Base-by-base conservation (phyloP, 2,888 invertebrate genomes). In the Gibbula magus region DNA sequence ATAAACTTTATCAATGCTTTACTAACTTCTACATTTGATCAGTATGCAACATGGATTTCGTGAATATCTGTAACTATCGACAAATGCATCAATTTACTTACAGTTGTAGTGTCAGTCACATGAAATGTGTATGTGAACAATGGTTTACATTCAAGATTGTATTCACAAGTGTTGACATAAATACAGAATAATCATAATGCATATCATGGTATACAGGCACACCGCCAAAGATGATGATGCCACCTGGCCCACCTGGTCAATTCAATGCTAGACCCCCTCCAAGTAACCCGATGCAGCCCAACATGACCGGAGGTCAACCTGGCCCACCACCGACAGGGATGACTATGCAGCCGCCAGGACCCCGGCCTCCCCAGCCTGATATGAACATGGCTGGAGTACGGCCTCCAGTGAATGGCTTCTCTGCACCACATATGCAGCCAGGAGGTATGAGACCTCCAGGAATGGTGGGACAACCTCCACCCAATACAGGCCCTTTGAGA, bases 351-450 rank as follows among this genome's bases (percentile, higher is more conserved):
- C 32, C 18, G 16, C 54, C 51, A 13, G 35, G 54, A 13, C 22
- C 35, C 51, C 22, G 51, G 32, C 75, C 54, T 25, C 0, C 53
- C 51, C 53, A 54, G 53, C 45, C 45, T 10, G 45, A 45, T 45
- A 45, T 45, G 45, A 45, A 45, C 45, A 45, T 45, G 45, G 35
- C 10, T 53, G 75, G 53, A 22, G 52, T 32, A 75, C 32, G 75
- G 16, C 53, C 54, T 25, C 75, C 75, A 4, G 53, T 54, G 22
- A 75, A 75, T 75, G 75, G 53, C 32, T 54, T 53, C 20, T 32
- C 35, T 13, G 29, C 29, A 18, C 75, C 75, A 7, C 25, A 53
- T n/a, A 54, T 75, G 53, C 25, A 53, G 13, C 53, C 53, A 75
- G 53, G 53, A 75, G 53, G 75, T 75, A 53, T 53, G 7, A 53